Evolutionary conservation across 2,797 vertebrate genomes (phyloP).

Genomic region (Anabacerthia variegaticeps): DNA sequence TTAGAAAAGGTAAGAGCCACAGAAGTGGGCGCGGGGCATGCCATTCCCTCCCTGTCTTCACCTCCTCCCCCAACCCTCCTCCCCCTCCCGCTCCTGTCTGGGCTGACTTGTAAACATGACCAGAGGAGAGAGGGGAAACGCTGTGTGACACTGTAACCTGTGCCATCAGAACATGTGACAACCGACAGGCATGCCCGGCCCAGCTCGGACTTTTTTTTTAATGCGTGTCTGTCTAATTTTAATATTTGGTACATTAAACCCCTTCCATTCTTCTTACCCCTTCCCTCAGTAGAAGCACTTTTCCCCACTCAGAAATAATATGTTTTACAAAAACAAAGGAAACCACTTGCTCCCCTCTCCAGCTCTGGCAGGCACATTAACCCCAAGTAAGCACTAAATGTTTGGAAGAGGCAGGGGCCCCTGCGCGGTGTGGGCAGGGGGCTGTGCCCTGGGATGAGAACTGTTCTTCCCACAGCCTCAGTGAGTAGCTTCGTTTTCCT

Average conservation of each 20-base stretch:
- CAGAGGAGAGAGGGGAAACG: neutral
- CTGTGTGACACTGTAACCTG: constrained; percentile 32
- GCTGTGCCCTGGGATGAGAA: neutral
- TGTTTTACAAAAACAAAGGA: neutral
- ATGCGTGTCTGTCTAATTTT: neutral
- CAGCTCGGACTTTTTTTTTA: neutral
- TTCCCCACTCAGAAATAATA: neutral
- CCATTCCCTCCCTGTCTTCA: neutral
- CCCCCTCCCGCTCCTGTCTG: neutral
- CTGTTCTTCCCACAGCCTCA: neutral
- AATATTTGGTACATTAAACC: neutral
- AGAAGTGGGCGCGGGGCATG: neutral
- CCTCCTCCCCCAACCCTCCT: accelerated
- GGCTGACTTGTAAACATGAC: neutral
- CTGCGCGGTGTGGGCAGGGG: constrained; percentile 25
- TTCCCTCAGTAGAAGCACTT: neutral
- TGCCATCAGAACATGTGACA: constrained; percentile 30
- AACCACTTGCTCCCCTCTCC: neutral
- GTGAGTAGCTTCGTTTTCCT: neutral
- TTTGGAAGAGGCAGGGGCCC: constrained; percentile 53
- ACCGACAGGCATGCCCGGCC: neutral
- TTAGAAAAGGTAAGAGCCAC: constrained; percentile 95
- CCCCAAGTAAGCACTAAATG: neutral
- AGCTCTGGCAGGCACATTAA: neutral
- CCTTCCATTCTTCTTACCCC: neutral